phyloP scores from a whole-genome alignment of 1,140 invertebrate genomes.

The Pachyrhynchus sulphureomaculatus region DNA sequence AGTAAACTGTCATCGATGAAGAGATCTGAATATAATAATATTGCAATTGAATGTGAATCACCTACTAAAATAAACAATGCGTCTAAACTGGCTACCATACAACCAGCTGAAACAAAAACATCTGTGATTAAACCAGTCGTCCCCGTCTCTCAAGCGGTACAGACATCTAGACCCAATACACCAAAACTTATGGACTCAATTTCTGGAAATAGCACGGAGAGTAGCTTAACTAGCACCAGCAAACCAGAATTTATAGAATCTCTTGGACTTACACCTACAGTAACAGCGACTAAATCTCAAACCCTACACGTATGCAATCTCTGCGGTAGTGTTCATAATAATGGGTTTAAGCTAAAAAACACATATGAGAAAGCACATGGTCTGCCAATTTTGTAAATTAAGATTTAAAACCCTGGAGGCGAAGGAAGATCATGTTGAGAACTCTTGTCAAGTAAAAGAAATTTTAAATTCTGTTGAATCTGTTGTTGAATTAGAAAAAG shows the following conservation, averaged over 20 bases:
- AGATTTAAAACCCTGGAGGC: conserved; percentile 29
- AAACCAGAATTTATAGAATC: conserved; percentile 23
- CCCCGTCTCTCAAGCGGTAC: too few species aligned
- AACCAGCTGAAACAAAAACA: too few species aligned
- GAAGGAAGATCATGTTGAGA: conserved; percentile 23
- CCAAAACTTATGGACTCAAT: too few species aligned
- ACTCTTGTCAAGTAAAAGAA: conserved; percentile 20
- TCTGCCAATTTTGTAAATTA: conserved; percentile 33
- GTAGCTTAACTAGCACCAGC: background rate
- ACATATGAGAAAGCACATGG: conserved; percentile 29
- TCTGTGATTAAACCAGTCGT: too few species aligned
- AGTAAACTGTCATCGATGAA: too few species aligned
- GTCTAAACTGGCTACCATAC: too few species aligned
- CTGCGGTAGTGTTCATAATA: conserved; percentile 17
- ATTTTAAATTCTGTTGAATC: conserved; percentile 15
- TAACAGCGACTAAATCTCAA: conserved; percentile 1
- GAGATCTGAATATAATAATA: too few species aligned
- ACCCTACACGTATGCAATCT: conserved; percentile 22
- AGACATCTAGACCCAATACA: too few species aligned
- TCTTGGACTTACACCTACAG: conserved; percentile 12
- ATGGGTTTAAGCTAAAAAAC: conserved; percentile 23
- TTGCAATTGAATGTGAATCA: too few species aligned
- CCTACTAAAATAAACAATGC: too few species aligned
- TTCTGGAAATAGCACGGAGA: too few species aligned
- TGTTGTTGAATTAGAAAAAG: conserved; percentile 11